Evolutionary conservation across 1,140 invertebrate genomes (phyloP), one percentile per base, ranked within the genome.

Genomic region (Dysdera silvatica): DNA sequence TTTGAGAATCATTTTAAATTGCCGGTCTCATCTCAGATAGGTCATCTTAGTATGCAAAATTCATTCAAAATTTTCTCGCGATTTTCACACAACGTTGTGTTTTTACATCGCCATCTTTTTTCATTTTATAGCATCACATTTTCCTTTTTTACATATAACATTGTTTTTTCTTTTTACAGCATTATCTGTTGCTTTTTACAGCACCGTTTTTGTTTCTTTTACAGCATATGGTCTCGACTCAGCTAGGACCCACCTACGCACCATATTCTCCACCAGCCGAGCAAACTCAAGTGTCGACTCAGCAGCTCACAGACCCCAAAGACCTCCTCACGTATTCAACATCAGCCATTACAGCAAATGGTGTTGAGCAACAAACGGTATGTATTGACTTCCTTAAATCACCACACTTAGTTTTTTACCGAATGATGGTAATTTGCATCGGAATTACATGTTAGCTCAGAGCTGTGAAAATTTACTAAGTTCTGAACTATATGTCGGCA

Each of bases 321-420:
- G 61, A 63, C 3, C 53, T 16, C 23, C 35, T 49, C 29, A 52
- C 56, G 20, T 63, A 55, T 33, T 26, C 61, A 40, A 32, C 61
- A 1, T 56, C 61, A 24, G 26, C 55, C 8, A 70, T 67, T 33
- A 63, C 61, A 53, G 72, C 69, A 63, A 73, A 73, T 75, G 70
- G 40, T 69, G 71, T 52, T 62, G 48, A 68, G 61, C 67, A 61
- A 31, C 40, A 67, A 60, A 61, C 56, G n/a, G 63, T 56, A 32
- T 77, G 74, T 71, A 67, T 23, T 20, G n/a, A 20, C 7, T 52
- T 33, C 10, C 10, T 52, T 37, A 14, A 37, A n/a, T n/a, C n/a
- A n/a, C n/a, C n/a, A n/a, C n/a, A n/a, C n/a, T n/a, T n/a, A n/a
- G n/a, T 37, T 37, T 37, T 1, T 37, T 37, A 37, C n/a, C 12